Base-by-base conservation (phyloP, 1,140 invertebrate genomes). In the Drosophila arizonae region DNA sequence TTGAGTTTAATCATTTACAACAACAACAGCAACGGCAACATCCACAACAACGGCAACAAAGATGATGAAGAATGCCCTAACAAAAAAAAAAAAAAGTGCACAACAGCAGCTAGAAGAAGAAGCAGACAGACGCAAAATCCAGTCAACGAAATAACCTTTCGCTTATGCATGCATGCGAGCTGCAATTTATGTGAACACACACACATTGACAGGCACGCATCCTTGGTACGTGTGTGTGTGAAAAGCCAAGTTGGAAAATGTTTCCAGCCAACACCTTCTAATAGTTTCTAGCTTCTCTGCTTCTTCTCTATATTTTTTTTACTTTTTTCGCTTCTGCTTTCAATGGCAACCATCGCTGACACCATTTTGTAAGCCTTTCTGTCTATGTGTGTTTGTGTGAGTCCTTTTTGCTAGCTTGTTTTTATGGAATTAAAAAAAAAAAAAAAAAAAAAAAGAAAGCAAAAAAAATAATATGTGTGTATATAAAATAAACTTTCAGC, bases 401-500 rank as follows among this genome's bases (percentile, higher is more conserved):
- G 61, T 58, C 62, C 65, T 71, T 58, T 66, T 71, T 58, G 63
- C 60, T 33, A 56, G 66, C 54, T 58, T 77, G 60, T 72, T 52
- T 65, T 57, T 28, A 52, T 52, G n/a, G 70, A 86, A 81, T 81
- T 81, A 78, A 86, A 81, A 86, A 72, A 43, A 41, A 55, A 55
- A 55, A 78, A 86, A 81, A 86, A 72, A 43, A 41, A 55, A 55
- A 55, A 39, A 9, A 39, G 33, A 9, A 6, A 1, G 6, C 39
- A 17, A 1, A 39, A 26, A 26, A 41, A 10, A 9, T 4, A 15
- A 15, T 28, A 36, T 4, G 9, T 24, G 66, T 75, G 68, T 77
- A 58, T 72, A 75, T 86, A 78, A 86, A 85, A 78, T 82, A 87
- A 86, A 61, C 82, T 87, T 86, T 82, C 73, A 66, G 51, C 61